A percentile compares a stretch with the other conserved stretches of the same genome.
Evolutionary conservation across 2,888 invertebrate genomes (phyloP).

Genomic region (Urechis unicinctus): DNA sequence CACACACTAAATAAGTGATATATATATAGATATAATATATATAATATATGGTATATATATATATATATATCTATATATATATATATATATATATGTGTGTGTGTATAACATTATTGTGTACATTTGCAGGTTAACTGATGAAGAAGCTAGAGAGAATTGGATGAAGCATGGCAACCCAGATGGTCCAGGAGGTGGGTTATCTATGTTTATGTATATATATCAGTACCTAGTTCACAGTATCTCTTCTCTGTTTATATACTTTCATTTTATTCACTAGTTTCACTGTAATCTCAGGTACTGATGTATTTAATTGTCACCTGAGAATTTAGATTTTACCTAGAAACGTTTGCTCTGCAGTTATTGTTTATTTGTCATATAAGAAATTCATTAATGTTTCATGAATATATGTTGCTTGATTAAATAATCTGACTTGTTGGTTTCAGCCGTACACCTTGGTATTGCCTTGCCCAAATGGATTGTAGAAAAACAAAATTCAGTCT

Average conservation of each 20-base stretch:
- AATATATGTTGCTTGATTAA: no score
- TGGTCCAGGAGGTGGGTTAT: constrained; percentile 73
- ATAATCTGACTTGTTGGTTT: constrained; percentile 23
- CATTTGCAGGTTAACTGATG: constrained; percentile 79
- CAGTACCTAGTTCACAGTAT: neutral
- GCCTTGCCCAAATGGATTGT: constrained; percentile 99
- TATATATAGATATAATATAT: no score
- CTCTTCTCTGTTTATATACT: neutral
- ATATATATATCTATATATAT: constrained; percentile 1
- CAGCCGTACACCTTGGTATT: constrained; percentile 97
- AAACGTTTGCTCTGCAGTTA: no score
- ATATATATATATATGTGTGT: neutral
- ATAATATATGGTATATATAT: constrained; percentile 8
- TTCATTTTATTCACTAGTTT: neutral
- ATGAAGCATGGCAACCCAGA: constrained; percentile 99
- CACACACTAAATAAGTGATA: no score
- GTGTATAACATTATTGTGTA: no score
- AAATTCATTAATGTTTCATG: no score
- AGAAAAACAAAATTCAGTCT: constrained; percentile 96
- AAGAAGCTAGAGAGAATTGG: constrained; percentile 94
- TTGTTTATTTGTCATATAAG: no score
- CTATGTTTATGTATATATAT: neutral
- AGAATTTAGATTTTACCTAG: no score
- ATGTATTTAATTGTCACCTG: no score
- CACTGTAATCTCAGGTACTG: neutral